Percentiles rank a stretch among this genome's conserved stretches.
Conservation (phyloP, 2,113 vertebrate species). For the Pseudopodoces humilis region DNA sequence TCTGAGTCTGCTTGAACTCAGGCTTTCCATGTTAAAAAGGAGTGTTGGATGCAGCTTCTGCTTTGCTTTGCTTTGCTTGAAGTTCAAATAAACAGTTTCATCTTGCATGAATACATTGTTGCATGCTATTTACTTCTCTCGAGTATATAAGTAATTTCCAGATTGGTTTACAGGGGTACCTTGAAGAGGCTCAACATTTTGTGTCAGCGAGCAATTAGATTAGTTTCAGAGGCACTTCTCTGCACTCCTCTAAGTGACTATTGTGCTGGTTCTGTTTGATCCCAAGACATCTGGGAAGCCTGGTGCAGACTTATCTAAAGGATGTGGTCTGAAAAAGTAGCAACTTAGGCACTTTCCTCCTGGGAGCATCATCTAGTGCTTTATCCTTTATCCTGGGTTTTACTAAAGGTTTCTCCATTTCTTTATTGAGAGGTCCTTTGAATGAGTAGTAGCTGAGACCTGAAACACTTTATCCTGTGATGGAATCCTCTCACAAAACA, state of each 20-base stretch:
- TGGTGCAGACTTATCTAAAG: not conserved
- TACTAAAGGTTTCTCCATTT: not conserved
- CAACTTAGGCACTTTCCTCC: not conserved
- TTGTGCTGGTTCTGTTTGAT: not conserved
- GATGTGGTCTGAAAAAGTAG: not conserved
- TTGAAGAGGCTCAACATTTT: not conserved
- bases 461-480: not conserved
- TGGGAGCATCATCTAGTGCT: not conserved
- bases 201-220: not conserved
- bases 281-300: not conserved
- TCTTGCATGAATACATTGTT: not conserved
- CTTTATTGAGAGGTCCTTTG: not conserved
- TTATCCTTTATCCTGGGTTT: not conserved
- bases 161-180: not conserved
- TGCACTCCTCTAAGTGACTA: not conserved
- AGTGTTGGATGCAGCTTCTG: not conserved
- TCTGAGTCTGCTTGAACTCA: not conserved
- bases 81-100: not conserved
- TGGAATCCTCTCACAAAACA: not conserved
- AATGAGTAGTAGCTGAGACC: not conserved
- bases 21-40: not conserved
- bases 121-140: not conserved
- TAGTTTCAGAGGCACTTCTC: not conserved
- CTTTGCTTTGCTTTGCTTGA: slow-evolving; percentile 5
- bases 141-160: not conserved